Base-by-base conservation (phyloP, 2,888 invertebrate species). In the Cryptus viduatorius region DNA sequence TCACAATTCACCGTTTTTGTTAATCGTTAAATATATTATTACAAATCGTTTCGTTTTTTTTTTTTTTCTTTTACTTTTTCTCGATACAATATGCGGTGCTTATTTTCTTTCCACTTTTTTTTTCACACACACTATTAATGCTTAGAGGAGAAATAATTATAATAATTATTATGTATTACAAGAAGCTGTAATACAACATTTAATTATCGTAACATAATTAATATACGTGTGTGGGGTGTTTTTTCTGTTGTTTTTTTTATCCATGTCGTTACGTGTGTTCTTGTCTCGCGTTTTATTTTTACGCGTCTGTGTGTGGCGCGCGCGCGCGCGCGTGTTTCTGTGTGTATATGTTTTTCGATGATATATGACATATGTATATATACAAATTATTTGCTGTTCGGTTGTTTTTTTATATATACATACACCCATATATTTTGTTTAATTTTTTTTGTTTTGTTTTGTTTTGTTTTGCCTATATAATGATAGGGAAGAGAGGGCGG, bases 141-240 rank as follows among this genome's bases (percentile, higher is more conserved):
- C 87, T 86, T 87, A 85, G 84, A 86, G 79, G 82, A 85, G 83
- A 83, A 76, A 76, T 82, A 77, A 81, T 84, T 82, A 84, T 84
- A 69, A 86, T 87, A 86, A 86, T 86, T 84, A 86, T 86, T 87
- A 89, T 89, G 89, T 89, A 91, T 92, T 91, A 92, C 92, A 93
- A 91, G 90, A 93, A 93, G 92, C 92, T 90, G 92, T 92, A 92
- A 92, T 92, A 92, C 92, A 92, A 92, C 92, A 92, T 91, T 92
- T 89, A 91, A 91, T 91, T 92, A 91, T 91, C 86, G 89, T 92
- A 92, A 92, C 90, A 89, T 91, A 92, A 92, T 90, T 85, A 84
- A 87, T 87, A 86, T 86, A 83, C 79, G 77, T 56, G 77, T 48
- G 79, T 85, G 73, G 82, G 69, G 68, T 86, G 73, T 64, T 42